Percentiles rank a stretch among this genome's conserved stretches.
Conservation (phyloP, 2,888 invertebrate species). For the Synanthedon myopaeformis region DNA sequence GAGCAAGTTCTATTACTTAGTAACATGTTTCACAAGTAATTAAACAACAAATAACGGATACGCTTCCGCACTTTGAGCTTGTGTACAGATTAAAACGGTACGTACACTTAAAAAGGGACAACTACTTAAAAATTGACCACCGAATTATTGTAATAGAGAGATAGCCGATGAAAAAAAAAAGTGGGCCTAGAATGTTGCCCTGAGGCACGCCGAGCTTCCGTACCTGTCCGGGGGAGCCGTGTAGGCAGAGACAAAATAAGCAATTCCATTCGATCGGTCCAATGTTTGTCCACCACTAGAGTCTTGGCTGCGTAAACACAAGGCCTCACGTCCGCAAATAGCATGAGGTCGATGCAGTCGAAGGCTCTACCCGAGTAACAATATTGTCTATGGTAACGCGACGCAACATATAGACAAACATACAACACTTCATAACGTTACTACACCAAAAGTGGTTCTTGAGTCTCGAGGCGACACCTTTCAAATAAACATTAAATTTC, state of each 20-base stretch:
- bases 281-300: slow-evolving; percentile 69
- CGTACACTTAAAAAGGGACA: slow-evolving; percentile 38
- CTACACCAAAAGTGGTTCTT: slow-evolving; percentile 17
- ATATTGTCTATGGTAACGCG: slow-evolving; percentile 35
- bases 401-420: slow-evolving; percentile 29
- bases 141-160: slow-evolving; percentile 43
- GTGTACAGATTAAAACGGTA: slow-evolving; percentile 50
- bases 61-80: slow-evolving; percentile 42
- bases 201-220: slow-evolving; percentile 43
- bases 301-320: slow-evolving; percentile 63
- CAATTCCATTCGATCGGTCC: slow-evolving; percentile 67
- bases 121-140: slow-evolving; percentile 35
- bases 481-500: background rate
- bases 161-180: slow-evolving; percentile 29
- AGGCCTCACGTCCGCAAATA: slow-evolving; percentile 69
- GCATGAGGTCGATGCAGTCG: slow-evolving; percentile 58
- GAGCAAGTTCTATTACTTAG: no score
- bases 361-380: slow-evolving; percentile 38
- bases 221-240: slow-evolving; percentile 56
- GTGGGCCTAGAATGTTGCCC: slow-evolving; percentile 37
- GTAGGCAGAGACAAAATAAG: slow-evolving; percentile 69
- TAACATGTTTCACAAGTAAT: slow-evolving; percentile 29
- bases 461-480: slow-evolving; percentile 19
- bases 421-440: slow-evolving; percentile 22
- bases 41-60: slow-evolving; percentile 28